Evolutionary conservation across 2,113 vertebrate genomes (phyloP).

Genomic region (Hippoglossus stenolepis): DNA sequence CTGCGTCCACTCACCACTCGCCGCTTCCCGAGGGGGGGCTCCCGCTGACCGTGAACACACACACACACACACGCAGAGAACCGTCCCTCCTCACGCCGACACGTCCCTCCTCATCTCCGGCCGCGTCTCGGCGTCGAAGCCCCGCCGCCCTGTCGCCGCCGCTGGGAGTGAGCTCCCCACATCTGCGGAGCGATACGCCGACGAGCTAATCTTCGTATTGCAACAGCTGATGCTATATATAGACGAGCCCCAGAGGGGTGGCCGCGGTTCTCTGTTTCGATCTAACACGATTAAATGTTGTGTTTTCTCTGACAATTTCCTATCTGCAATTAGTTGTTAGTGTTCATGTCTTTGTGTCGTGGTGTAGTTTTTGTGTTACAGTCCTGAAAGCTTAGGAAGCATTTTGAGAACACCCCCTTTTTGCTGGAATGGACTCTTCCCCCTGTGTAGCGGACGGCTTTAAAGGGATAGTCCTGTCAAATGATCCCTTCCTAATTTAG

Average conservation of each 20-base stretch:
- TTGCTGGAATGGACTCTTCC: slow-evolving; percentile 73
- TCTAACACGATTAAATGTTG: not conserved
- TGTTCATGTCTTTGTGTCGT: not conserved
- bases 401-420: slow-evolving; percentile 27
- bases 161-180: slow-evolving; percentile 54
- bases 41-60: slow-evolving; percentile 63
- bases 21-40: not conserved
- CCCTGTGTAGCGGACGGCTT: slow-evolving; percentile 46
- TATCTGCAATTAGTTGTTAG: accelerated
- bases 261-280: not conserved
- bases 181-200: slow-evolving; percentile 75
- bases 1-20: not conserved
- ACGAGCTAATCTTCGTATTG: slow-evolving; percentile 83
- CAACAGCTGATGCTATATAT: slow-evolving; percentile 85
- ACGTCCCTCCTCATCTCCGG: slow-evolving; percentile 54
- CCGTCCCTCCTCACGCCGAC: slow-evolving; percentile 56
- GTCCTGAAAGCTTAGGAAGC: not conserved
- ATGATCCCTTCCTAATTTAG: slow-evolving; percentile 20
- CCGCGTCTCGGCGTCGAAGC: slow-evolving; percentile 32
- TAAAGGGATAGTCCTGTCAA: slow-evolving; percentile 73
- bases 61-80: not conserved
- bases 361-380: not conserved
- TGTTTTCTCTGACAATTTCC: no score
- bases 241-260: slow-evolving; percentile 71
- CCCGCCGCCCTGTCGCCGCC: slow-evolving; percentile 58